These are phyloP conservation scores for Hirtodrosophila cameraria DNA, from an alignment of 2,888 invertebrate species.

Conservation along the genomic window DNA sequence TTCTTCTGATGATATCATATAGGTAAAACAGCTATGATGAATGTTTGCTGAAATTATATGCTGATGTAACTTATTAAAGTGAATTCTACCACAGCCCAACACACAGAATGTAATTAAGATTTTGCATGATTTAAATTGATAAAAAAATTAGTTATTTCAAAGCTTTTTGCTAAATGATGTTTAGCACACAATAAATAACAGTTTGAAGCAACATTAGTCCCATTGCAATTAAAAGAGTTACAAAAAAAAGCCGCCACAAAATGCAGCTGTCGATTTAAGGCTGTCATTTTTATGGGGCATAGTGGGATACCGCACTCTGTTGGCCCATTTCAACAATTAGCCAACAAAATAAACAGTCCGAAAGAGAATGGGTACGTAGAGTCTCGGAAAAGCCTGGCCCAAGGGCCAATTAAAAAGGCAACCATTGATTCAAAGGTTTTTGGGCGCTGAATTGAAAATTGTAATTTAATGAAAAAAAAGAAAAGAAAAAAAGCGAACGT, in stretches of 20 bases:
- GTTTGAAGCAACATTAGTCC: conserved; percentile 8
- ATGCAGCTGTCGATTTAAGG: conserved; percentile 52
- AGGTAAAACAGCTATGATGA: no score
- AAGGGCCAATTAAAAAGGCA: conserved; percentile 56
- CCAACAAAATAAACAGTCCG: conserved; percentile 6
- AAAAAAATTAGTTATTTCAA: no score
- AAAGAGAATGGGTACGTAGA: no score
- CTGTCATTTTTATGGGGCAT: conserved; percentile 37
- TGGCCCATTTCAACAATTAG: conserved; percentile 58
- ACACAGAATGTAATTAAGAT: no score
- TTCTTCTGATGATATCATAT: no score
- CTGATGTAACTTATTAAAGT: no score
- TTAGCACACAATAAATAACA: background rate
- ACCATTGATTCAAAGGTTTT: conserved; percentile 45
- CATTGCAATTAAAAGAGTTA: conserved; percentile 42
- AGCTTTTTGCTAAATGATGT: no score
- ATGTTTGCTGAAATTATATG: no score
- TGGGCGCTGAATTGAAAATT: conserved; percentile 47
- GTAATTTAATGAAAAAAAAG: conserved; percentile 59
- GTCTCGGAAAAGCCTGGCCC: background rate
- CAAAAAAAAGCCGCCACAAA: conserved; percentile 59
- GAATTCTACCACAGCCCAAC: no score
- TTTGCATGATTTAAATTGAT: no score
- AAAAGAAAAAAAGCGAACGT: no score
- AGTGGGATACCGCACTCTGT: conserved; percentile 30